Evolutionary conservation across 2,888 invertebrate genomes (phyloP).

Genomic region (Aleiodes alternator): DNA sequence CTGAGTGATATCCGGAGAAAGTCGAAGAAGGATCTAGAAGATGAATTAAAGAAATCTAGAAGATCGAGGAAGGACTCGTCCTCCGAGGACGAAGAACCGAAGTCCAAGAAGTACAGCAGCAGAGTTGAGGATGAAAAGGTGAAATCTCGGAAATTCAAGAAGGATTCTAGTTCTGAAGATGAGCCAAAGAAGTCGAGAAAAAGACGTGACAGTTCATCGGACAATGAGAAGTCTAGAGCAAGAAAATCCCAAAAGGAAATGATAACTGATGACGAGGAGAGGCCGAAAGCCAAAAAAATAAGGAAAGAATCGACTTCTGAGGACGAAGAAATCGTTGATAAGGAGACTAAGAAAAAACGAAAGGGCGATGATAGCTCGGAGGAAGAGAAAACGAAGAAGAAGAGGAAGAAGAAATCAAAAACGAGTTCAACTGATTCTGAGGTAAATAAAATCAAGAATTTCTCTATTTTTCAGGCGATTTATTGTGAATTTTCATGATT

Average conservation of each 20-base stretch:
- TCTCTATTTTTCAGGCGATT: constrained; percentile 3
- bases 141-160: constrained; percentile 60
- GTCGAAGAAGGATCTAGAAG: constrained; percentile 74
- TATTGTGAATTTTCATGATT: constrained; percentile 3
- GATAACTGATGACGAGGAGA: constrained; percentile 69
- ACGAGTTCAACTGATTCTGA: constrained; percentile 74
- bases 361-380: constrained; percentile 80
- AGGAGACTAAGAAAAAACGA: constrained; percentile 80
- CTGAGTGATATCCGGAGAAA: constrained; percentile 76
- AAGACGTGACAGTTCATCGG: constrained; percentile 79
- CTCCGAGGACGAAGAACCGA: constrained; percentile 70
- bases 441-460: constrained; percentile 62
- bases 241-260: constrained; percentile 74
- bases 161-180: constrained; percentile 76
- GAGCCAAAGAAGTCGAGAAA: constrained; percentile 80
- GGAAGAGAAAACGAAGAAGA: constrained; percentile 78
- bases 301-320: constrained; percentile 79
- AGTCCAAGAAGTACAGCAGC: constrained; percentile 64
- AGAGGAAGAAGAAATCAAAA: constrained; percentile 75
- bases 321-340: constrained; percentile 82
- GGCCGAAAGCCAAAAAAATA: constrained; percentile 66
- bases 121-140: constrained; percentile 74
- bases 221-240: constrained; percentile 77
- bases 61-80: constrained; percentile 69
- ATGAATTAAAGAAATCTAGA: constrained; percentile 71